Base-by-base conservation (phyloP, 2,797 vertebrate genomes). In the Rhabdomys pumilio region DNA sequence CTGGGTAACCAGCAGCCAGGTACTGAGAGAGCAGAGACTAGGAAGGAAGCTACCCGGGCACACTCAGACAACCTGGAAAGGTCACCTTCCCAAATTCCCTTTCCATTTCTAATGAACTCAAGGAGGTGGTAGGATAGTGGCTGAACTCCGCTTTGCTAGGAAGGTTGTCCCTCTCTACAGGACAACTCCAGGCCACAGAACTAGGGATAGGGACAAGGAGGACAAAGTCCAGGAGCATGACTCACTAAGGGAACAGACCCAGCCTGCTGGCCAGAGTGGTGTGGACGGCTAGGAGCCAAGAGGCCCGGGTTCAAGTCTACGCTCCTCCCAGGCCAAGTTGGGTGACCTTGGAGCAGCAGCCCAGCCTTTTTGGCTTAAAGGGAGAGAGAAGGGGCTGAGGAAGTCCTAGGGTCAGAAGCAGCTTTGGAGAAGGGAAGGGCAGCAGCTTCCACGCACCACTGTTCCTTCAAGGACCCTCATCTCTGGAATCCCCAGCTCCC, bases 161-260 rank as follows among this genome's bases (percentile, higher is more conserved):
- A 83, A 57, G 34, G 84, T 29, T 82, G 47, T 19, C 65, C 92
- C 93, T 95, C 92, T 95, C 93, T 82, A 89, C 96, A 50, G 50
- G 50, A 50, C 50, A 50, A 96, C 79, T 97, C 81, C 81, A 97
- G 95, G 94, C 93, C 95, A 96, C 79, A 97, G 90, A 97, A 92
- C 94, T 80, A n/a, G 89, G 89, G 96, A 97, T 76, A 47, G 91
- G 76, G 96, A 97, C 92, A 97, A 97, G 95, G 76, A 97, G 94
- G 97, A 93, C 93, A 96, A 97, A 98, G 95, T 97, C 96, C 96
- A 94, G 94, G 92, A 89, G 41, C 92, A 97, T 98, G 98, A 98
- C 97, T 98, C 98, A 98, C 92, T 75, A 84, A 76, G 96, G 93
- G 95, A 98, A 97, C 95, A 96, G 95, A 90, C 98, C 95, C 90